Conservation (phyloP, 2,888 invertebrate species). For the Drosophila siamana region DNA sequence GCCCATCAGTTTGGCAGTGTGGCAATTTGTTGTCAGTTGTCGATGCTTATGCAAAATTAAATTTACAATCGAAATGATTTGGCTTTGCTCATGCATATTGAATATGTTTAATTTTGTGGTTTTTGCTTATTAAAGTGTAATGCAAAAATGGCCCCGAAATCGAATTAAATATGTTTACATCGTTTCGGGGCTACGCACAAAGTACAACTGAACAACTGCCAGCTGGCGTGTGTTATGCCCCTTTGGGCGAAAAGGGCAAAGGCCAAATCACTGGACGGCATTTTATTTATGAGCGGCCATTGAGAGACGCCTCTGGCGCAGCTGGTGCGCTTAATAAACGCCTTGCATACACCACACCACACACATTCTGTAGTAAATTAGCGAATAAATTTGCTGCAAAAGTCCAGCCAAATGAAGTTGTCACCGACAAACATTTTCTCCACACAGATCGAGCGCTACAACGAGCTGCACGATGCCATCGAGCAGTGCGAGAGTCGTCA, state of each 20-base stretch:
- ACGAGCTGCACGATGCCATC: slow-evolving; percentile 81
- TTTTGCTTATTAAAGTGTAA: neutral
- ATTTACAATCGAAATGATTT: neutral
- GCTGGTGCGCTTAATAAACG: slow-evolving; percentile 76
- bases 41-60: neutral
- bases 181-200: no score
- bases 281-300: slow-evolving; percentile 80
- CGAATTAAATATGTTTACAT: neutral
- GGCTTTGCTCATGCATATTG: neutral
- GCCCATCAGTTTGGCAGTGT: neutral
- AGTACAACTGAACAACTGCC: neutral
- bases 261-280: slow-evolving; percentile 68
- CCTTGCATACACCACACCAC: slow-evolving; percentile 21
- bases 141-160: neutral
- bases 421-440: slow-evolving; percentile 45
- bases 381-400: slow-evolving; percentile 68
- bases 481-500: slow-evolving; percentile 86
- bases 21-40: neutral
- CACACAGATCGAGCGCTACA: slow-evolving; percentile 83
- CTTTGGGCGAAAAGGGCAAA: slow-evolving; percentile 45
- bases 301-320: slow-evolving; percentile 69
- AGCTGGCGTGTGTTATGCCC: slow-evolving; percentile 17
- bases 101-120: neutral
- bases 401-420: slow-evolving; percentile 61
- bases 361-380: slow-evolving; percentile 54